Conservation (phyloP, 53 echinoderm and acorn worm genomes). For the Mesocentrotus franciscanus region DNA sequence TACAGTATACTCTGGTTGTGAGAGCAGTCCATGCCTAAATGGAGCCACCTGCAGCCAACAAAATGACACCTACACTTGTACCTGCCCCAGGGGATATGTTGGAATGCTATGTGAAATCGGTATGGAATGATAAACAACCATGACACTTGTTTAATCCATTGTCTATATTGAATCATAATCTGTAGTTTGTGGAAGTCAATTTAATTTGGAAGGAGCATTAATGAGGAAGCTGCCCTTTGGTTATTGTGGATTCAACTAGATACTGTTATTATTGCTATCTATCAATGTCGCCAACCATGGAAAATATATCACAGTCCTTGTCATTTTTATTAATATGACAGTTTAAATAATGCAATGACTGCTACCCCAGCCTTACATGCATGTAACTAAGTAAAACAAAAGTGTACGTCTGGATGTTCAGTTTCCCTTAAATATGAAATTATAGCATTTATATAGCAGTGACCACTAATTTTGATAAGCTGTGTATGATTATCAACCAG, state of each 20-base stretch:
- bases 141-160: neutral
- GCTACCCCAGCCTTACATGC: no score
- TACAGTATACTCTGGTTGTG: constrained; percentile 67
- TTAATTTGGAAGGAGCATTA: neutral
- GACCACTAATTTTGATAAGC: no score
- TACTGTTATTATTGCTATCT: no score
- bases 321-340: no score
- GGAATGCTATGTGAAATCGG: constrained; percentile 73
- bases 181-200: neutral
- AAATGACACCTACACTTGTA: constrained; percentile 62
- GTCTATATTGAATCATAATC: neutral
- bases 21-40: constrained; percentile 43
- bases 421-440: no score
- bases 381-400: no score
- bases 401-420: no score
- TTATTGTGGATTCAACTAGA: neutral
- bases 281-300: no score
- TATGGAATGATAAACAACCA: constrained; percentile 22
- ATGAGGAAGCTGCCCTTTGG: neutral
- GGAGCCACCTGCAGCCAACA: constrained; percentile 30
- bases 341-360: no score
- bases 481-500: no score
- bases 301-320: no score
- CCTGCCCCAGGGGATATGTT: constrained; percentile 71
- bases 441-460: no score